Evolutionary conservation across 2,113 vertebrate species (phyloP), one percentile per base, ranked within the genome.

Genomic region (Brachionichthys hirsutus): DNA sequence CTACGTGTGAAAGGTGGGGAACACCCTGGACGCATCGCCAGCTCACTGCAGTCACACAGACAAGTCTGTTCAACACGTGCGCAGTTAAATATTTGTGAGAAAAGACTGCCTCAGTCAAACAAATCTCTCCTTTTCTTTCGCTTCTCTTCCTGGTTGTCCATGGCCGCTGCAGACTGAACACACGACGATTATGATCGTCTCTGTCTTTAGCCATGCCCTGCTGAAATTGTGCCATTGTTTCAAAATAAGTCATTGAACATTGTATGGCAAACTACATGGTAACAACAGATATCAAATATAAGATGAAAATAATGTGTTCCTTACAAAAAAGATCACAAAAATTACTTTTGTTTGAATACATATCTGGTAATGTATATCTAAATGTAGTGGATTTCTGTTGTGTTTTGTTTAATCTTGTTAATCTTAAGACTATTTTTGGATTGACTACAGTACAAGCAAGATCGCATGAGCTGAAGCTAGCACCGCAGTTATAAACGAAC

Each of bases 401-500:
- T 42, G 16, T n/a, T 12, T 46, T n/a, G 15, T 56, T 8, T 11
- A 68, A 24, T 9, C 6, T 11, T 59, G 15, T 22, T 7, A 51
- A 69, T 20, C 11, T 22, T 42, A 15, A 46, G 14, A 34, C 6
- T 12, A 47, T 43, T n/a, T 57, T 17, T 66, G 36, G 15, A 66
- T 36, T 24, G 45, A 62, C 30, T 36, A 42, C 24, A 41, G 48
- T 54, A 53, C 7, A 61, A 52, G 30, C 51, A 13, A 63, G 9
- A 46, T n/a, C 11, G 43, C 34, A 68, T 53, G 16, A 66, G 60
- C 78, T 48, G 46, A 67, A 85, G 82, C 83, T 87, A 86, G 83
- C 85, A 56, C 65, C 53, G 57, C 54, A 62, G 65, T 62, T 49
- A 73, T 53, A 65, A 44, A 35, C 54, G 20, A 62, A 69, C 54